These are phyloP conservation scores for Silurus asotus DNA, from an alignment of 2,113 vertebrate species.

Conservation along the genomic window DNA sequence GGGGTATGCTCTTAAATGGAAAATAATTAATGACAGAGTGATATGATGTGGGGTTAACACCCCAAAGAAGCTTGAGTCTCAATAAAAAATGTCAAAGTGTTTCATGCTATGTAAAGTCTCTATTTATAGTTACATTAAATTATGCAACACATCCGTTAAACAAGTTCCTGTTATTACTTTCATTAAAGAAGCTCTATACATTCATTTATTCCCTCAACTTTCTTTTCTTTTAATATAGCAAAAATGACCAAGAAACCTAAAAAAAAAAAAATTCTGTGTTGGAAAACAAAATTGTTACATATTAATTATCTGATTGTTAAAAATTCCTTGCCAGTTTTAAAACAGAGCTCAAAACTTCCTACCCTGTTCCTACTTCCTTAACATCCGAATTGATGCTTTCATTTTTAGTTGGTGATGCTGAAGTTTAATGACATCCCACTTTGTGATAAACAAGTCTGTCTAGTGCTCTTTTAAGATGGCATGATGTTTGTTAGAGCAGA, in stretches of 20 bases:
- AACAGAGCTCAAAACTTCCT: no score
- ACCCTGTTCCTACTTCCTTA: background rate
- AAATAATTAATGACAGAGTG: background rate
- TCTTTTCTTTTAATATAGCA: background rate
- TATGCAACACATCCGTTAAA: no score
- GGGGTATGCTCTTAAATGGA: background rate
- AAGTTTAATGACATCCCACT: slow-evolving; percentile 19
- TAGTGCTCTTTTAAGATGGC: slow-evolving; percentile 18
- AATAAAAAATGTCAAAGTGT: background rate
- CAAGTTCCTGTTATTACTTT: background rate
- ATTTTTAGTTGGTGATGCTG: background rate
- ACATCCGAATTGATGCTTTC: background rate
- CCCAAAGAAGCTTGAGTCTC: no score
- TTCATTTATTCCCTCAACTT: background rate
- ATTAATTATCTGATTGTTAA: background rate
- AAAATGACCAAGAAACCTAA: background rate
- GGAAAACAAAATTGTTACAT: background rate
- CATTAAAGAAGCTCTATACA: background rate
- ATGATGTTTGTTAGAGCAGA: slow-evolving; percentile 4
- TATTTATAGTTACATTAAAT: background rate
- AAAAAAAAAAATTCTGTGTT: background rate
- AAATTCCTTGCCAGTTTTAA: background rate
- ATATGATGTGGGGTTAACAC: background rate
- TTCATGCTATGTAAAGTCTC: background rate
- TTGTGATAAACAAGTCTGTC: slow-evolving; percentile 25